phyloP scores from a whole-genome alignment of 2,113 vertebrate species.

The Boleophthalmus pectinirostris region DNA sequence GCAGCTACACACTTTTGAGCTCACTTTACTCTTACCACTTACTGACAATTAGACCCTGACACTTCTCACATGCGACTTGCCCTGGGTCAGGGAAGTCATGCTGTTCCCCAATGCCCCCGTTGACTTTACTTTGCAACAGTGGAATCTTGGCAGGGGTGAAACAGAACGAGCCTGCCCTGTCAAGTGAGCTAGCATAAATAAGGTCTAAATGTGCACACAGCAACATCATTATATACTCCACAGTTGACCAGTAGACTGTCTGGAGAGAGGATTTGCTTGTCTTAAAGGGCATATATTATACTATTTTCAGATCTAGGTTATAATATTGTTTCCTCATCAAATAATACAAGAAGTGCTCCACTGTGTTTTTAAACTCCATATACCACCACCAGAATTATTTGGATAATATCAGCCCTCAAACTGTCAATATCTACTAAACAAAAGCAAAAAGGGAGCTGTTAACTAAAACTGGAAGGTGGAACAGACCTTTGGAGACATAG shows the following conservation, averaged over 20 bases:
- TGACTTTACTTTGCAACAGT: background rate
- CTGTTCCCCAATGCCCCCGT: background rate
- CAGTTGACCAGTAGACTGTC: constrained; percentile 34
- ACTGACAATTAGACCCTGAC: background rate
- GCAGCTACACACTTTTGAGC: background rate
- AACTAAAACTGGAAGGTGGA: no score
- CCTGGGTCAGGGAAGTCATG: background rate
- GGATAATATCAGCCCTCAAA: no score
- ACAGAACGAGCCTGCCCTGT: constrained; percentile 22
- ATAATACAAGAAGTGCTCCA: no score
- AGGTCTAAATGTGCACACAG: constrained; percentile 21
- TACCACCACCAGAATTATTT: no score
- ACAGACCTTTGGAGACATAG: no score
- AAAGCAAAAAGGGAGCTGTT: no score
- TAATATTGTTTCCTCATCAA: no score
- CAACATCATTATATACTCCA: constrained; percentile 49
- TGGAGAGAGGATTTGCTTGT: constrained; percentile 27
- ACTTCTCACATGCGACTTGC: background rate
- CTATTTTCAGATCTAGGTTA: no score
- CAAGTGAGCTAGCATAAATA: constrained; percentile 23
- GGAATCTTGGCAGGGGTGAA: constrained; percentile 10
- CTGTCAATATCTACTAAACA: no score
- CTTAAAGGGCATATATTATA: constrained; percentile 9
- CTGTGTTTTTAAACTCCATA: no score
- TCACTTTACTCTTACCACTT: background rate